phyloP scores from a whole-genome alignment of 64 coral and sea anemone genomes.

The Hydrozoanthus tunicans region DNA sequence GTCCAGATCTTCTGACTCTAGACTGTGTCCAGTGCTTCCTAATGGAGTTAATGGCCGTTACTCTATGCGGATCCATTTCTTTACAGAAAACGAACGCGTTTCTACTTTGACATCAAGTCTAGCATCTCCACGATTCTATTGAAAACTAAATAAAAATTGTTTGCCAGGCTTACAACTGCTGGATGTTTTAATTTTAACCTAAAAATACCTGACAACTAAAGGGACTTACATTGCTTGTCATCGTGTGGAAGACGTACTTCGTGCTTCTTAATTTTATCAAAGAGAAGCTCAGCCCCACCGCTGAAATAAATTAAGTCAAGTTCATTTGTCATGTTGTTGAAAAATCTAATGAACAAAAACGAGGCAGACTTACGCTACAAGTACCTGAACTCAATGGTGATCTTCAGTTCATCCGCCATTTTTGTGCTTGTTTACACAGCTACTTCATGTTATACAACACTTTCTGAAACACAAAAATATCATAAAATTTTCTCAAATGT shows the following conservation, averaged over 20 bases:
- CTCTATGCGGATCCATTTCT: no score
- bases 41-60: no score
- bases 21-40: no score
- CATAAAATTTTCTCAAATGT: background rate
- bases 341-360: background rate
- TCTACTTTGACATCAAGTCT: no score
- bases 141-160: no score
- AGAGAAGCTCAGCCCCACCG: conserved; percentile 95
- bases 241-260: conserved; percentile 60
- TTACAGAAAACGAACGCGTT: no score
- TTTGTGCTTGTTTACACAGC: background rate
- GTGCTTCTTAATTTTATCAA: conserved; percentile 94
- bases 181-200: no score
- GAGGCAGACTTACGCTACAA: background rate
- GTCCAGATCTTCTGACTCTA: no score
- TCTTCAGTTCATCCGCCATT: conserved; percentile 82
- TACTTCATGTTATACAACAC: background rate
- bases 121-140: no score
- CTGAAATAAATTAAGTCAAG: conserved; percentile 43
- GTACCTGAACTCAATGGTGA: conserved; percentile 84
- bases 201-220: background rate
- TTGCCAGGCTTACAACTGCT: no score
- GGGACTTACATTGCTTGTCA: conserved; percentile 81
- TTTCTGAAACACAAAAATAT: background rate
- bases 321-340: background rate